phyloP scores from a whole-genome alignment of 2,113 vertebrate species.

The Tyrannus savana region DNA sequence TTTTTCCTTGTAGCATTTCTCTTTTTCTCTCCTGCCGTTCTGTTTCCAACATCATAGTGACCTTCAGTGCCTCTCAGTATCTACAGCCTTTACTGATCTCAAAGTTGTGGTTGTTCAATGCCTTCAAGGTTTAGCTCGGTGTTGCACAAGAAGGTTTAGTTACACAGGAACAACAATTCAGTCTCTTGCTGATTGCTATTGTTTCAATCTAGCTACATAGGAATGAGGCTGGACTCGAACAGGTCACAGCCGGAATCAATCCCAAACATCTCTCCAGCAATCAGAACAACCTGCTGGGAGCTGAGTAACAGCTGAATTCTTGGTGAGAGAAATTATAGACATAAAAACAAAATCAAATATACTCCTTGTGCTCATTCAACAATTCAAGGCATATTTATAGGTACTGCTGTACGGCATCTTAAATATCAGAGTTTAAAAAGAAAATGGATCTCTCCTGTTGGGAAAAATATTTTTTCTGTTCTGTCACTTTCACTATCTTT shows the following conservation, averaged over 20 bases:
- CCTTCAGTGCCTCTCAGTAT: not conserved
- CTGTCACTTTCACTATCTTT: not conserved
- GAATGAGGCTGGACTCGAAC: not conserved
- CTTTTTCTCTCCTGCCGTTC: not conserved
- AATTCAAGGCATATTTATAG: conserved; percentile 52
- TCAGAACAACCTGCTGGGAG: conserved; percentile 38
- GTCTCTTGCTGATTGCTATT: conserved; percentile 25
- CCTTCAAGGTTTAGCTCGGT: not conserved
- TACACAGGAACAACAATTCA: conserved; percentile 5
- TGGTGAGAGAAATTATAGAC: conserved; percentile 39
- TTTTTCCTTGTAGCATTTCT: not conserved
- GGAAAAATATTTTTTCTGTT: not conserved
- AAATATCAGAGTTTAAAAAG: conserved; percentile 18
- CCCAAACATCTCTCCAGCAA: conserved; percentile 43
- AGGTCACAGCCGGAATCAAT: conserved; percentile 33
- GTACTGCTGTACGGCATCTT: not conserved
- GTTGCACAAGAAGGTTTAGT: not conserved
- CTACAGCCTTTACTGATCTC: not conserved
- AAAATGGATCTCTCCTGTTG: not conserved
- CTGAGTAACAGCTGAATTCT: conserved; percentile 41
- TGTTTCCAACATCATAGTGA: not conserved
- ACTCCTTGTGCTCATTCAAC: conserved; percentile 35
- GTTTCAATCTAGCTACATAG: conserved; percentile 1
- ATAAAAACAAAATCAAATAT: conserved; percentile 62
- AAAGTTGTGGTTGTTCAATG: not conserved